Conservation (phyloP, 2,113 vertebrate genomes). For the Ailurus styani region DNA sequence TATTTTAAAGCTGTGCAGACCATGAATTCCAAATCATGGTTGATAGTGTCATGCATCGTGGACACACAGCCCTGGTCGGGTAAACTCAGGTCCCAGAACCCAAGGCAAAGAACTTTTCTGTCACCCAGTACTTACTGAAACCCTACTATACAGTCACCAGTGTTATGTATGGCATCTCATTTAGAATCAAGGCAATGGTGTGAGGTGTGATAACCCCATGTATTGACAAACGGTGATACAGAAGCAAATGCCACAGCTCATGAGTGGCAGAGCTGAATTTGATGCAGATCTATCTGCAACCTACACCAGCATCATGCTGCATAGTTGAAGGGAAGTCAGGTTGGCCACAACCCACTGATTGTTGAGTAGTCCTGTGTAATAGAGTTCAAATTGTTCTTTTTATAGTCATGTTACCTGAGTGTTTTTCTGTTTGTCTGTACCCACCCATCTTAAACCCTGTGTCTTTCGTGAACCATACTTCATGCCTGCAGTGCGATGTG, state of each 20-base stretch:
- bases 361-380: background rate
- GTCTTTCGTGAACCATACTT: background rate
- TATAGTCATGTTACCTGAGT: background rate
- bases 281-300: background rate
- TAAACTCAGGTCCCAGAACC: background rate
- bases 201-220: background rate
- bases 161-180: background rate
- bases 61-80: background rate
- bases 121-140: background rate
- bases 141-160: fast-evolving
- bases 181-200: background rate
- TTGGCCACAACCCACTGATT: background rate
- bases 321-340: background rate
- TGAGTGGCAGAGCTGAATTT: background rate
- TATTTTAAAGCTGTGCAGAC: background rate
- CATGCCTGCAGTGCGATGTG: background rate
- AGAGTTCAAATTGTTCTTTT: background rate
- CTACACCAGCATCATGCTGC: background rate
- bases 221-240: background rate
- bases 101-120: background rate
- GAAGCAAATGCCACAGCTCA: background rate
- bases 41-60: background rate
- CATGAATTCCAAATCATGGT: background rate
- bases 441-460: background rate
- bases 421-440: background rate